A percentile compares a stretch with the other conserved stretches of the same genome.
phyloP scores from a whole-genome alignment of 2,113 vertebrate genomes.

The Motacilla alba region DNA sequence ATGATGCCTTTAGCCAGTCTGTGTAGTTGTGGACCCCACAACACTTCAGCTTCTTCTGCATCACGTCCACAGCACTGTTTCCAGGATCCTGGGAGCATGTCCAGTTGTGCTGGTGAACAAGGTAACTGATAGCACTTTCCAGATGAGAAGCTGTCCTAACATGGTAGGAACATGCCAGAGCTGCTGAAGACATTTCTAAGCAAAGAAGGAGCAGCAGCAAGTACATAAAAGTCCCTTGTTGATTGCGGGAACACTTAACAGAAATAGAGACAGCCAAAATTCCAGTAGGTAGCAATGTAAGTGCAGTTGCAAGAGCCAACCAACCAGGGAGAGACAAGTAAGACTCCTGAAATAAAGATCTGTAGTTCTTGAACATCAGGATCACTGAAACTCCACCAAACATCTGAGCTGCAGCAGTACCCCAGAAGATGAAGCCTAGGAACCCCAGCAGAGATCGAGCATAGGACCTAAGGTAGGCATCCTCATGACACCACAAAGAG shows the following conservation, averaged over 20 bases:
- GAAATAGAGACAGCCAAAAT: background rate
- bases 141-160: background rate
- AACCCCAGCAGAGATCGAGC: background rate
- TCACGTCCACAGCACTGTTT: background rate
- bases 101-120: background rate
- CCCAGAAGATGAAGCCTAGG: background rate
- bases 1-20: background rate
- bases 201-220: constrained; percentile 53
- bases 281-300: constrained; percentile 1
- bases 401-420: background rate
- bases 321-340: constrained; percentile 20
- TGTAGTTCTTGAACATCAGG: background rate
- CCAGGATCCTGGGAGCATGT: background rate
- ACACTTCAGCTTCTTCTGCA: constrained; percentile 34
- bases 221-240: constrained; percentile 38
- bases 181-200: background rate
- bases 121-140: background rate
- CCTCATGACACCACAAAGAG: background rate
- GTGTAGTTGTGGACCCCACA: constrained; percentile 27
- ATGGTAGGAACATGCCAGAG: background rate
- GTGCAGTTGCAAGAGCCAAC: background rate
- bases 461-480: background rate
- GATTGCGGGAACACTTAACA: background rate
- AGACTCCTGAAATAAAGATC: background rate
- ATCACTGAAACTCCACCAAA: background rate